Evolutionary conservation across 2,113 vertebrate genomes (phyloP).

Genomic region (Sardina pilchardus): DNA sequence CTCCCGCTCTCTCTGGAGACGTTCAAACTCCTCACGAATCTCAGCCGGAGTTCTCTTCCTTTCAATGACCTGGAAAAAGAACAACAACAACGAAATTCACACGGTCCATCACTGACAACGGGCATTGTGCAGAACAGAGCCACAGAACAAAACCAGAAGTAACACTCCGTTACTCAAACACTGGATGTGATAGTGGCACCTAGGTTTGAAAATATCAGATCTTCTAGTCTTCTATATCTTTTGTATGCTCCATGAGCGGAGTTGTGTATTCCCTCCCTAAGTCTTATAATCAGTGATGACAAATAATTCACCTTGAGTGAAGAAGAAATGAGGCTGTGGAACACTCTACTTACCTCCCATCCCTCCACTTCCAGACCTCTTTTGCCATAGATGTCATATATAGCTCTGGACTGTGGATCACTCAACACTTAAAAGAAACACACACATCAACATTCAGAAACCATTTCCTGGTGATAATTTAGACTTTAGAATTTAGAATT

Average conservation of each 20-base stretch:
- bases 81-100: not conserved
- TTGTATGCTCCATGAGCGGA: too few relatives aligned
- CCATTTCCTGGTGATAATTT: too few relatives aligned
- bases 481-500: too few relatives aligned
- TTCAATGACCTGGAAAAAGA: constrained; percentile 83
- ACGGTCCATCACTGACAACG: not conserved
- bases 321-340: not conserved
- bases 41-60: constrained; percentile 90
- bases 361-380: constrained; percentile 96
- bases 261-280: too few relatives aligned
- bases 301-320: not conserved
- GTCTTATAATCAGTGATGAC: not conserved
- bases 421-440: constrained; percentile 80
- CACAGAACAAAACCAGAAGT: not conserved
- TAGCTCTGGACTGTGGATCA: constrained; percentile 93
- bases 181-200: too few relatives aligned
- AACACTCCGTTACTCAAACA: not conserved
- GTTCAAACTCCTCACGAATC: constrained; percentile 95
- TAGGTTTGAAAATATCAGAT: too few relatives aligned
- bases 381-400: constrained; percentile 98
- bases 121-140: not conserved
- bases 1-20: constrained; percentile 90
- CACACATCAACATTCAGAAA: not conserved
- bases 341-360: constrained; percentile 88
- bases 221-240: too few relatives aligned